These are phyloP conservation scores for Eledone cirrhosa DNA, from an alignment of 2,888 invertebrate species.

Conservation along the genomic window DNA sequence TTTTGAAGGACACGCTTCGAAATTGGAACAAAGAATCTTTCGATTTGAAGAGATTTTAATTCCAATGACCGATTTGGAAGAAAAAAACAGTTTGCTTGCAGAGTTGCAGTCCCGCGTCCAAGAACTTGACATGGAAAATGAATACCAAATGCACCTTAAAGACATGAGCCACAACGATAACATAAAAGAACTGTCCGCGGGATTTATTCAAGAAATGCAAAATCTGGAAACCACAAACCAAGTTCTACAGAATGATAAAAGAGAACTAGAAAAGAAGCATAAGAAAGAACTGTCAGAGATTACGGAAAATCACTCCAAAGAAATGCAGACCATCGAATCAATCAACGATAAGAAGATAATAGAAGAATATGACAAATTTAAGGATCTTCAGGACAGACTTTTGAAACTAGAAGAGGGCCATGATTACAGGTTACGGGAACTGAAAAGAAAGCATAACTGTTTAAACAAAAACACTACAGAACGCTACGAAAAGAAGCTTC, in stretches of 20 bases:
- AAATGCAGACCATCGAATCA: background rate
- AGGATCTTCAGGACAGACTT: background rate
- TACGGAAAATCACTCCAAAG: background rate
- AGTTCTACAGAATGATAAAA: background rate
- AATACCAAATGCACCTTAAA: background rate
- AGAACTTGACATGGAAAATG: background rate
- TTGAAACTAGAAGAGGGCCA: background rate
- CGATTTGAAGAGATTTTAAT: slow-evolving; percentile 3
- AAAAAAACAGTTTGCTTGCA: slow-evolving; percentile 1
- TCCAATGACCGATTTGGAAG: background rate
- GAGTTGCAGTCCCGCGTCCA: background rate
- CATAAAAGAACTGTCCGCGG: background rate
- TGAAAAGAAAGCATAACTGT: background rate
- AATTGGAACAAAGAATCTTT: background rate
- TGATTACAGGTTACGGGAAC: background rate
- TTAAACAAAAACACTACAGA: background rate
- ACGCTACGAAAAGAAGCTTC: background rate
- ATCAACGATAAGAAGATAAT: background rate
- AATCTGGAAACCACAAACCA: background rate
- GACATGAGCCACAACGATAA: background rate
- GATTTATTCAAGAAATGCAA: background rate
- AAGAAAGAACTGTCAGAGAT: background rate
- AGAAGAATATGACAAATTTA: background rate
- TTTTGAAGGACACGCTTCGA: background rate
- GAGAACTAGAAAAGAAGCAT: background rate